These are phyloP conservation scores for Listrodromus nycthemerus DNA, from an alignment of 2,888 invertebrate species.

Conservation along the genomic window DNA sequence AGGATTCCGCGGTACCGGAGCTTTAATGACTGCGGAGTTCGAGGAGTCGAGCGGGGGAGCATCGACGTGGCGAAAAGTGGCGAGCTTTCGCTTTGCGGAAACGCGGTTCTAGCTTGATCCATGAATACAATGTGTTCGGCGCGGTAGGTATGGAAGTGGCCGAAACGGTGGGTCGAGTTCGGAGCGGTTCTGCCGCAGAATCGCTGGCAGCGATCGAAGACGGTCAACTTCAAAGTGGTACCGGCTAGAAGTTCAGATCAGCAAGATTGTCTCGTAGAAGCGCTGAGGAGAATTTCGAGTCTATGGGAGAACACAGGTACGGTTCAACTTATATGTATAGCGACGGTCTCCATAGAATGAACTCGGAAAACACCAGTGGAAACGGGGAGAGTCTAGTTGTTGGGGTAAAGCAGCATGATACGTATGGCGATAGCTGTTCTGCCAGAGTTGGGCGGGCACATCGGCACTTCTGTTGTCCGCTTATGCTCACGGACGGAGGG, in stretches of 20 bases:
- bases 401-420: background rate
- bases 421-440: background rate
- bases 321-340: background rate
- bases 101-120: constrained; percentile 13
- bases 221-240: background rate
- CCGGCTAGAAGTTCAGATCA: background rate
- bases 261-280: background rate
- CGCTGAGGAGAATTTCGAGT: background rate
- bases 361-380: background rate
- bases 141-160: background rate
- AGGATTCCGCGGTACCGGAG: background rate
- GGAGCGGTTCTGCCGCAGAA: background rate
- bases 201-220: background rate
- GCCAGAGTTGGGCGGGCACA: constrained; percentile 39
- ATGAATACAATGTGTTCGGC: background rate
- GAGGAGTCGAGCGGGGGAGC: background rate
- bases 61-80: constrained; percentile 35
- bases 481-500: constrained; percentile 77
- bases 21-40: constrained; percentile 23
- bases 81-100: constrained; percentile 8
- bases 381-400: background rate
- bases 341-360: background rate
- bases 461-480: constrained; percentile 69
- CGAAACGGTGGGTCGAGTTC: background rate
- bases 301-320: background rate